Evolutionary conservation across 2,113 vertebrate species (phyloP), one percentile per base, ranked within the genome.

Genomic region (Myrmecobius fasciatus): DNA sequence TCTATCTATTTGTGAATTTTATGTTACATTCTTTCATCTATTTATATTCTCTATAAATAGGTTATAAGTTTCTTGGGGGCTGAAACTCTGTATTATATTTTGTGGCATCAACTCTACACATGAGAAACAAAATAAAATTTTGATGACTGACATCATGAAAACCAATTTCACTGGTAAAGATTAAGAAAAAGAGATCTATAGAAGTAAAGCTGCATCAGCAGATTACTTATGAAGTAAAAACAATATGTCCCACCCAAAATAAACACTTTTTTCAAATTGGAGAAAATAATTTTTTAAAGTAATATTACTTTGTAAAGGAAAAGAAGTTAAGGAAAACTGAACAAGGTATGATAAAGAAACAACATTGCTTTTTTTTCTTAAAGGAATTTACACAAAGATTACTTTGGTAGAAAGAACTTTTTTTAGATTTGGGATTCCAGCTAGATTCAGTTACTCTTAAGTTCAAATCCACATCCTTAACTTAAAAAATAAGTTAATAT

Each of bases 401-500:
- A 91, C 47, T 95, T 93, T 97, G 94, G 91, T 56, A 52, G 54
- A 95, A 96, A 75, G 60, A 95, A 95, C 0, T 0, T 14, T 75
- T n/a, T 83, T 93, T 94, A 60, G 92, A 52, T 20, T 91, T 97
- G 93, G 93, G 89, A 24, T 97, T 94, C 89, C 89, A 53, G 36
- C 51, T 53, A 46, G 53, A 12, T 88, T 96, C 91, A 96, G 96
- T 91, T 94, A 96, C 49, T 97, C 93, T 67, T 67, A 96, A 97
- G 54, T 52, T 95, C 94, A 96, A 97, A 96, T 75, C 14, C 91
- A 96, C 93, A 91, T 95, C 90, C 92, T 93, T 96, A 91, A 89
- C 91, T 94, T 94, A 9, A 90, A 89, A 31, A 93, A 54, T 94
- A 90, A 91, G 53, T 95, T 91, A 91, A 4, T 97, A 93, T 97